Evolutionary conservation across 2,797 vertebrate genomes (phyloP).

Genomic region (Sebastes matsubarae): DNA sequence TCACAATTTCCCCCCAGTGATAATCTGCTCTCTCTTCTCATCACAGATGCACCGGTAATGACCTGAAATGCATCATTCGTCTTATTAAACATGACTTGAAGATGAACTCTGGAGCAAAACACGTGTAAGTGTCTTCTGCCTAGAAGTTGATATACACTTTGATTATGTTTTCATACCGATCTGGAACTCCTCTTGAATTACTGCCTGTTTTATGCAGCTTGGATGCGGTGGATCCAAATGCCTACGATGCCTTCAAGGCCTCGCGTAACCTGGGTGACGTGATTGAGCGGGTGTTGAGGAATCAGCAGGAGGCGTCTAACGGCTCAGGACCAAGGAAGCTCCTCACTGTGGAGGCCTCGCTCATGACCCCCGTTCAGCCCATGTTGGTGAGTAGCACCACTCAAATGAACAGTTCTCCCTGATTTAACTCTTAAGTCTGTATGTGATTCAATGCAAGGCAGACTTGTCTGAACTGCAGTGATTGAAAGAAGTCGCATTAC

Average conservation of each 20-base stretch:
- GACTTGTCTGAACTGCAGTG: too few species aligned
- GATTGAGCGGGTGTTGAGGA: slow-evolving; percentile 91
- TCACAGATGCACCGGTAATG: slow-evolving; percentile 93
- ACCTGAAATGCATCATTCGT: slow-evolving; percentile 95
- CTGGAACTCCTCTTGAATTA: neutral
- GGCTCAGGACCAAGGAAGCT: slow-evolving; percentile 86
- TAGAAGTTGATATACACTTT: neutral
- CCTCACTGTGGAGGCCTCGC: slow-evolving; percentile 90
- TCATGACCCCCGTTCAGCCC: slow-evolving; percentile 98
- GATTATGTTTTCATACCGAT: neutral
- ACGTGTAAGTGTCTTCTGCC: slow-evolving; percentile 87
- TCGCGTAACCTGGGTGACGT: slow-evolving; percentile 95
- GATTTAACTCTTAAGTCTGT: neutral
- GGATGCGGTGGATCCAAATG: slow-evolving; percentile 96
- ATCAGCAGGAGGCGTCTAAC: slow-evolving; percentile 89
- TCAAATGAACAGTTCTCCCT: neutral
- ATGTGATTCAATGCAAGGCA: too few species aligned
- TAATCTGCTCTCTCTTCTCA: neutral
- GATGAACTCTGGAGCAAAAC: slow-evolving; percentile 97
- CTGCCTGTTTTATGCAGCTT: slow-evolving; percentile 74
- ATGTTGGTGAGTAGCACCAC: slow-evolving; percentile 88
- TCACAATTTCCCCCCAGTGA: neutral
- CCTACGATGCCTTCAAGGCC: slow-evolving; percentile 97
- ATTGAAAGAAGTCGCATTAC: neutral
- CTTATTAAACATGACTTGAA: slow-evolving; percentile 98